Conservation (phyloP, 1,140 invertebrate genomes). For the Calliphora vicina region DNA sequence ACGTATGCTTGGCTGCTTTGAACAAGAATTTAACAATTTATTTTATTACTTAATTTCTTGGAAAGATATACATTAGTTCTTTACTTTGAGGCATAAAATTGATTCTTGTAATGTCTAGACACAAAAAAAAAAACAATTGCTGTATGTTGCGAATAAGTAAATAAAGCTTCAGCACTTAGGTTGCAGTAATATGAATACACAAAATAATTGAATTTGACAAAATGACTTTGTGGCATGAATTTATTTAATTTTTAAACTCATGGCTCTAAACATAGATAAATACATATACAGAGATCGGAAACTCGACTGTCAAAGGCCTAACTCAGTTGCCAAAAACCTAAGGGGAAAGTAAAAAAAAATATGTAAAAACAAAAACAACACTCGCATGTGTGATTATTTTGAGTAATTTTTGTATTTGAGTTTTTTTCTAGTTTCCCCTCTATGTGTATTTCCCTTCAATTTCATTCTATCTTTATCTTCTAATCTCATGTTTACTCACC, state of each 20-base stretch:
- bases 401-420: no score
- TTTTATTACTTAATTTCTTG: background rate
- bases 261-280: no score
- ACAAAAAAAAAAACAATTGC: background rate
- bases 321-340: background rate
- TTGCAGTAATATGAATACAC: background rate
- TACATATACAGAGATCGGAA: background rate
- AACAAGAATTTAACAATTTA: background rate
- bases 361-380: no score
- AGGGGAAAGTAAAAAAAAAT: background rate
- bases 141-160: background rate
- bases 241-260: no score
- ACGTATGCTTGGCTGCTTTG: background rate
- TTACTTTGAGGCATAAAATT: constrained; percentile 16
- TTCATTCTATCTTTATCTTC: background rate
- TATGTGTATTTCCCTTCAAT: no score
- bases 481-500: background rate
- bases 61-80: background rate
- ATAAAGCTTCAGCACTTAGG: background rate
- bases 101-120: constrained; percentile 1
- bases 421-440: no score
- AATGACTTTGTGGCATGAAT: background rate
- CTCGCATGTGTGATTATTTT: no score
- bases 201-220: background rate
- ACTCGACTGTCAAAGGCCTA: no score